phyloP scores from a whole-genome alignment of 2,797 vertebrate genomes.

The Phrynocephalus vlangalii region DNA sequence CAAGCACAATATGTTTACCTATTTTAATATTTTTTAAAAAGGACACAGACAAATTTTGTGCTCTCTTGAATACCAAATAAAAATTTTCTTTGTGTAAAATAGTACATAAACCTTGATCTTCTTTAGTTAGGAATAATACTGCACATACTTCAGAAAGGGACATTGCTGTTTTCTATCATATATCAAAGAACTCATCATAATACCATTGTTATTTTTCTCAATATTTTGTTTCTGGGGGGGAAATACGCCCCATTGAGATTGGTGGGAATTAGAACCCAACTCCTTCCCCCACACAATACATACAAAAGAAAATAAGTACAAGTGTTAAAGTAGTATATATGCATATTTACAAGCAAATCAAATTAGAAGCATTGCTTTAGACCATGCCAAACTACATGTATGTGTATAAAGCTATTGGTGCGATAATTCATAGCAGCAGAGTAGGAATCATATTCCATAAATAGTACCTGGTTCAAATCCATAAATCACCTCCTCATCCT shows the following conservation, averaged over 20 bases:
- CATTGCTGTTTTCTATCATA: constrained; percentile 76
- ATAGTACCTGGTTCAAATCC: neutral
- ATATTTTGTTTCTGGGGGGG: constrained; percentile 67
- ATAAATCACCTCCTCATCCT: accelerated
- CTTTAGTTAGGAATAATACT: constrained; percentile 84
- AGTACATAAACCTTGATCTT: constrained; percentile 74
- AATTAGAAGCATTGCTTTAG: constrained; percentile 74
- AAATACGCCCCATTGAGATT: constrained; percentile 66
- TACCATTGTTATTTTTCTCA: constrained; percentile 65
- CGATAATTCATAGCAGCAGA: constrained; percentile 71
- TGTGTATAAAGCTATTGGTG: constrained; percentile 71
- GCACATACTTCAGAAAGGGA: constrained; percentile 83
- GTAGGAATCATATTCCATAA: constrained; percentile 39
- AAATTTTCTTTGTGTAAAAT: constrained; percentile 81
- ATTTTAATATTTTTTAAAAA: constrained; percentile 90
- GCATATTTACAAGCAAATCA: constrained; percentile 79
- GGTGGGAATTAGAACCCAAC: constrained; percentile 76
- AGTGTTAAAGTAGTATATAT: constrained; percentile 82
- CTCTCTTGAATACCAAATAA: constrained; percentile 82
- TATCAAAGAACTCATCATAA: constrained; percentile 86
- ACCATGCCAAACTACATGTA: constrained; percentile 75
- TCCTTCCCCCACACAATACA: constrained; percentile 54
- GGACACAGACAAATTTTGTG: constrained; percentile 82
- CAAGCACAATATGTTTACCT: constrained; percentile 58
- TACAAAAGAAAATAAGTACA: constrained; percentile 76